These are phyloP conservation scores for Nemotelus nigrinus DNA, from an alignment of 2,888 invertebrate genomes.

Conservation along the genomic window DNA sequence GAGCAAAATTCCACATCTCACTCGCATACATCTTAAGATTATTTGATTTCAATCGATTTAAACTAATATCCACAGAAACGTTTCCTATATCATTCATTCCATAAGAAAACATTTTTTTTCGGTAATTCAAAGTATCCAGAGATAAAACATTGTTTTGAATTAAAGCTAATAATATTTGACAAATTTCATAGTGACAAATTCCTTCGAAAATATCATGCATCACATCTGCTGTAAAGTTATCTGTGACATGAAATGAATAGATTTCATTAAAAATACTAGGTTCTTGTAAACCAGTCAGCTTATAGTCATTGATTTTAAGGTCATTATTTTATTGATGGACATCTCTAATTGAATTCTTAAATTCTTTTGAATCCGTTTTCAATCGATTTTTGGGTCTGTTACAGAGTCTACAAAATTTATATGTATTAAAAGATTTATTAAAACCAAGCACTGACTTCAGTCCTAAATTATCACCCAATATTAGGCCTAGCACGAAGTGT, in stretches of 20 bases:
- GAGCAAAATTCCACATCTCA: constrained; percentile 38
- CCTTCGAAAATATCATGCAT: constrained; percentile 48
- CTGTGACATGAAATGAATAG: constrained; percentile 38
- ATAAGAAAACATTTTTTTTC: constrained; percentile 41
- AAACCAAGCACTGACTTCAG: constrained; percentile 36
- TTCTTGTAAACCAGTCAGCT: constrained; percentile 38
- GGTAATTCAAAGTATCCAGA: constrained; percentile 35
- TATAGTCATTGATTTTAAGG: constrained; percentile 25
- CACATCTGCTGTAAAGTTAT: constrained; percentile 40
- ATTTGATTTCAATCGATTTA: constrained; percentile 25
- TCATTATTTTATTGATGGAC: constrained; percentile 8
- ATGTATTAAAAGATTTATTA: constrained; percentile 36
- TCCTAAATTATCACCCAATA: constrained; percentile 43
- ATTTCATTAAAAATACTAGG: constrained; percentile 39
- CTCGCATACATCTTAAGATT: constrained; percentile 42
- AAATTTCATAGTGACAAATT: constrained; percentile 42
- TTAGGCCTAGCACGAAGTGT: constrained; percentile 27
- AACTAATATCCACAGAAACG: constrained; percentile 11
- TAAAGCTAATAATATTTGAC: constrained; percentile 39
- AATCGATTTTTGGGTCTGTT: constrained; percentile 2
- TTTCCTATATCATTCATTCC: constrained; percentile 36
- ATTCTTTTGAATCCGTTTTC: constrained; percentile 21
- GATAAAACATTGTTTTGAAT: constrained; percentile 36
- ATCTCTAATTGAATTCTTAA: background rate
- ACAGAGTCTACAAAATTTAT: constrained; percentile 34